Percentiles rank a stretch among this genome's conserved stretches.
Evolutionary conservation across 2,797 vertebrate species (phyloP).

Genomic region (Phoebastria nigripes): DNA sequence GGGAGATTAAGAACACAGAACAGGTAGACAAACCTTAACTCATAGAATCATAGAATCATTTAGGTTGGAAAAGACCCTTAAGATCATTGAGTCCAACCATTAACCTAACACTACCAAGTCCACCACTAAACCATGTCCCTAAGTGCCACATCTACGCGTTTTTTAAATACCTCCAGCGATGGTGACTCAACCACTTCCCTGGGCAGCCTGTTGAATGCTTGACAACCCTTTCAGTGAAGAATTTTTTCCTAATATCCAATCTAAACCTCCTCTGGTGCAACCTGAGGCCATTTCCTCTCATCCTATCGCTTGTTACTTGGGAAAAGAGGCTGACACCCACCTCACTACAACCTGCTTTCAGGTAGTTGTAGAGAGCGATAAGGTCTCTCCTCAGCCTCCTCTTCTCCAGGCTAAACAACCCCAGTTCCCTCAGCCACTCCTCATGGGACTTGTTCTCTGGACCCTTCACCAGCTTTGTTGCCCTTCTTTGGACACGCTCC

Average conservation of each 20-base stretch:
- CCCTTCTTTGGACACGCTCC: fast-evolving
- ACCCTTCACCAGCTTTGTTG: fast-evolving
- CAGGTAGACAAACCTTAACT: neutral
- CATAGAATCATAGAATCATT: neutral
- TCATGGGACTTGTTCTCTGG: neutral
- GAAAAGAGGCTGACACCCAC: neutral
- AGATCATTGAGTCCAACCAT: fast-evolving
- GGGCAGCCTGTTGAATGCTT: neutral
- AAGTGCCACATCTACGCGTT: fast-evolving
- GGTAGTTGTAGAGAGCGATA: fast-evolving
- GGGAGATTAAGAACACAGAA: neutral
- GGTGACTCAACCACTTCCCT: neutral
- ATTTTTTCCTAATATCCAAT: neutral
- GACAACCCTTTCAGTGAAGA: neutral
- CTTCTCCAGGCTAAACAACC: neutral
- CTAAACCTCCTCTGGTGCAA: neutral
- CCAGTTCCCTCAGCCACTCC: neutral
- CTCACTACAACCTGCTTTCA: neutral
- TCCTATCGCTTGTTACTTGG: fast-evolving
- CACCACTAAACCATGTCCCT: neutral
- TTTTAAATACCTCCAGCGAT: neutral
- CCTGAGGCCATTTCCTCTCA: neutral
- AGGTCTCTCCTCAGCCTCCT: neutral
- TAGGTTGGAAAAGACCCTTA: neutral
- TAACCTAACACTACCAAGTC: neutral